Conservation (phyloP, 2,113 vertebrate genomes). For the Choloepus hoffmanni region DNA sequence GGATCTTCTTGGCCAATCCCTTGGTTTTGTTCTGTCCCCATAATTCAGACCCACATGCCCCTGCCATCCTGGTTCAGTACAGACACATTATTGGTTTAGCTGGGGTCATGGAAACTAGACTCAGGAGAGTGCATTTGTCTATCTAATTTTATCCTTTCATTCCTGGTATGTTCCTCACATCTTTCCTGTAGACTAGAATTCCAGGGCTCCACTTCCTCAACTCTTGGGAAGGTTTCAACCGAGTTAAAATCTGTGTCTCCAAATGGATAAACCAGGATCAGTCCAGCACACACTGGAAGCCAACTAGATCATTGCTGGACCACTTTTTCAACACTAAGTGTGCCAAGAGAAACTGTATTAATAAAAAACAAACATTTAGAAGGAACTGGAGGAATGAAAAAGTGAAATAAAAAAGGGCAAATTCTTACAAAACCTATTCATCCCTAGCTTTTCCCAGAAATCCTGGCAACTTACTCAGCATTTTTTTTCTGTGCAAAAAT, state of each 20-base stretch:
- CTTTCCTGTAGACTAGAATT: neutral
- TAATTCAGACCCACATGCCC: neutral
- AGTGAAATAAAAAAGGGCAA: slow-evolving; percentile 52
- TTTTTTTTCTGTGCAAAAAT: slow-evolving; percentile 62
- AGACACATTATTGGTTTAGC: neutral
- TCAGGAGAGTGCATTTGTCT: neutral
- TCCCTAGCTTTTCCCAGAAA: slow-evolving; percentile 60
- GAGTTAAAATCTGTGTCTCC: neutral
- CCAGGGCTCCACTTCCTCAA: neutral
- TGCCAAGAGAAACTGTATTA: neutral
- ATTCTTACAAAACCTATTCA: slow-evolving; percentile 65
- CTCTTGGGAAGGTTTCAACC: slow-evolving; percentile 29
- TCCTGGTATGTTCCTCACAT: neutral
- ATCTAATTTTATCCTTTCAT: neutral
- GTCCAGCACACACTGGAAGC: neutral
- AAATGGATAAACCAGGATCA: slow-evolving; percentile 55
- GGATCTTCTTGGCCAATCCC: neutral
- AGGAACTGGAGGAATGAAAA: slow-evolving; percentile 57
- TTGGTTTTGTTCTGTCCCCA: neutral
- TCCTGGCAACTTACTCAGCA: slow-evolving; percentile 50
- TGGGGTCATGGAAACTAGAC: neutral
- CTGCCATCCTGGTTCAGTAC: neutral
- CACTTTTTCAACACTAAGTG: slow-evolving; percentile 41
- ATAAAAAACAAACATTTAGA: slow-evolving; percentile 65
- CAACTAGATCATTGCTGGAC: neutral